phyloP scores from a whole-genome alignment of 2,888 invertebrate genomes.

The Metopia argyrocephala region DNA sequence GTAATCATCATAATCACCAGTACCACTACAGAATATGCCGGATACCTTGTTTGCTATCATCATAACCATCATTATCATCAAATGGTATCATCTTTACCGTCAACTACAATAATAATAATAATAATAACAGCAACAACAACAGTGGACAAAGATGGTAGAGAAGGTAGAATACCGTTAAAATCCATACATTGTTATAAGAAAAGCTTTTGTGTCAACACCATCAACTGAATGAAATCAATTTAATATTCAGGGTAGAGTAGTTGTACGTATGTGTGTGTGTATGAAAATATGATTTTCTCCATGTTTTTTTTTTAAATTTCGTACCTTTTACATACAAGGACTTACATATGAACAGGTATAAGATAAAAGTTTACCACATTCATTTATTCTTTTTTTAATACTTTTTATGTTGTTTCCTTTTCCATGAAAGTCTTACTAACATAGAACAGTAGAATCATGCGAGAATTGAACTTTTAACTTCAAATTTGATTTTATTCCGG shows the following conservation, averaged over 20 bases:
- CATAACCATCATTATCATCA: slow-evolving; percentile 40
- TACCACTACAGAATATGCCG: background rate
- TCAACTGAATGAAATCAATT: slow-evolving; percentile 67
- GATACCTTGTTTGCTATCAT: slow-evolving; percentile 11
- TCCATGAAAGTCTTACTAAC: too few relatives aligned
- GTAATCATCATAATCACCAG: background rate
- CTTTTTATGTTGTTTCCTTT: too few relatives aligned
- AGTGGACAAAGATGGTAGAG: background rate
- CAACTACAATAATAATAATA: slow-evolving; percentile 47
- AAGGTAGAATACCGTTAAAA: slow-evolving; percentile 44
- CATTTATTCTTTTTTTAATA: too few relatives aligned
- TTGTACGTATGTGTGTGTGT: background rate
- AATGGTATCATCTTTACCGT: slow-evolving; percentile 50
- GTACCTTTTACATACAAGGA: slow-evolving; percentile 21
- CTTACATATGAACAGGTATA: slow-evolving; percentile 47
- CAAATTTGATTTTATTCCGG: too few relatives aligned
- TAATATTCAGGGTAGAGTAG: too few relatives aligned
- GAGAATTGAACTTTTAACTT: too few relatives aligned
- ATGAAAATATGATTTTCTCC: slow-evolving; percentile 45
- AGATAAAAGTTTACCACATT: slow-evolving; percentile 36
- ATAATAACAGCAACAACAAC: slow-evolving; percentile 39
- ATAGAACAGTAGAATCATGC: too few relatives aligned
- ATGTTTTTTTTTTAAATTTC: slow-evolving; percentile 27
- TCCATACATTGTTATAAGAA: slow-evolving; percentile 62
- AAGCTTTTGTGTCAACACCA: slow-evolving; percentile 75